Base-by-base conservation (phyloP, 2,113 vertebrate species). In the Rutilus rutilus region DNA sequence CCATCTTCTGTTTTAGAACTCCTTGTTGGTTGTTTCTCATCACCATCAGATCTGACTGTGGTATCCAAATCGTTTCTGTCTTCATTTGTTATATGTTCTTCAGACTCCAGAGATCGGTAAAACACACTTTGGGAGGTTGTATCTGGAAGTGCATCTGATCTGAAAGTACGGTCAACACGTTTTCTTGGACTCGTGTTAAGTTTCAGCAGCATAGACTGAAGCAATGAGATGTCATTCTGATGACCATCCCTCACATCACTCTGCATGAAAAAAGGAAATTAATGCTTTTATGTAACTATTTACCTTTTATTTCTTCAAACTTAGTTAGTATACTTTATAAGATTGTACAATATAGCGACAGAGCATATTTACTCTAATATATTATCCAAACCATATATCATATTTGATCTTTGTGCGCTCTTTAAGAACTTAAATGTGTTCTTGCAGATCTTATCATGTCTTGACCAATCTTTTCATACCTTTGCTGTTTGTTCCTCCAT, bases 161-260 rank as follows among this genome's bases (percentile, higher is more conserved):
- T 19, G 2, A 6, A 57, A 57, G 17, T 2, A 21, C 0, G 50
- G 50, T 52, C 1, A 15, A 5, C 50, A 17, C 4, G 54, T 8
- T 57, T 23, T 17, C 84, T 65, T 75, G 36, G 25, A 65, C 59
- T 57, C 54, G 21, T 33, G 33, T 33, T 86, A 11, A 83, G 67
- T 84, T 54, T 79, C 59, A 36, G 65, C 23, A 88, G 54, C 84
- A 88, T 84, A 8, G 85, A 57, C 15, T 80, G 67, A 59, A 86
- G 19, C 42, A 76, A 4, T 60, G 65, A 57, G 6, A 57, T 57
- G 8, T 80, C 12, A 21, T 62, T 64, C n/a, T 5, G 2, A 23
- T 45, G 11, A 47, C 42, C 42, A 17, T 47, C 14, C 12, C n/a
- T 50, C n/a, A 9, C 73, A 50, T 75, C 42, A 3, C n/a, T 81